Evolutionary conservation across 2,113 vertebrate genomes (phyloP).

Genomic region (Rhabdornis inornatus): DNA sequence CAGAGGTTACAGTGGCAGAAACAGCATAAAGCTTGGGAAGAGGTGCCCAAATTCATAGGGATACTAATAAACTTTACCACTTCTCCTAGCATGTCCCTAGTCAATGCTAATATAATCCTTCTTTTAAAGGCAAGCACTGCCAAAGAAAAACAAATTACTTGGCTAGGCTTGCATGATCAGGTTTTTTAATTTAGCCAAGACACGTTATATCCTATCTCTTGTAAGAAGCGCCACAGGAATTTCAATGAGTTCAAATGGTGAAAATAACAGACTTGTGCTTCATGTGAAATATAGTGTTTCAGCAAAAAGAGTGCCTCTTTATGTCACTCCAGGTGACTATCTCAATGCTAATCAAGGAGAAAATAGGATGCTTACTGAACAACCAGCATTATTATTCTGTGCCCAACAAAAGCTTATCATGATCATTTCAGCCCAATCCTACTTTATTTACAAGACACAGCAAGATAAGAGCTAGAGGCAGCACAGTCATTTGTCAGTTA

Average conservation of each 20-base stretch:
- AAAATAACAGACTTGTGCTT: not conserved
- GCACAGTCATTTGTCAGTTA: not conserved
- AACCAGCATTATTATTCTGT: not conserved
- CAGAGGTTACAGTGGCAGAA: not conserved
- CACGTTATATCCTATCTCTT: not conserved
- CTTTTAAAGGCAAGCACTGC: not conserved
- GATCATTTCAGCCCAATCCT: not conserved
- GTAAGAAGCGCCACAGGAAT: not conserved
- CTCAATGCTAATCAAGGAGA: not conserved
- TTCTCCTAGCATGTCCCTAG: not conserved
- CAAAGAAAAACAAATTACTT: not conserved
- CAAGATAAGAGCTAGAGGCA: not conserved
- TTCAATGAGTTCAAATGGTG: not conserved
- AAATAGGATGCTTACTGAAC: not conserved
- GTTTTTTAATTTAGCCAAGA: not conserved
- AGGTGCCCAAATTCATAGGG: not conserved
- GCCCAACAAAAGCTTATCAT: not conserved
- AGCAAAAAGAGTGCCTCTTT: not conserved
- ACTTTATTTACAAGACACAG: not conserved
- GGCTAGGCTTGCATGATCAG: not conserved
- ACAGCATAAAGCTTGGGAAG: not conserved
- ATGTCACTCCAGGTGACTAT: not conserved
- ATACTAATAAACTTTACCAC: not conserved
- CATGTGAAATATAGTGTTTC: not conserved
- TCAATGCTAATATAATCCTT: not conserved